These are phyloP conservation scores for Fragum fragum DNA, from an alignment of 2,888 invertebrate species.

Conservation along the genomic window DNA sequence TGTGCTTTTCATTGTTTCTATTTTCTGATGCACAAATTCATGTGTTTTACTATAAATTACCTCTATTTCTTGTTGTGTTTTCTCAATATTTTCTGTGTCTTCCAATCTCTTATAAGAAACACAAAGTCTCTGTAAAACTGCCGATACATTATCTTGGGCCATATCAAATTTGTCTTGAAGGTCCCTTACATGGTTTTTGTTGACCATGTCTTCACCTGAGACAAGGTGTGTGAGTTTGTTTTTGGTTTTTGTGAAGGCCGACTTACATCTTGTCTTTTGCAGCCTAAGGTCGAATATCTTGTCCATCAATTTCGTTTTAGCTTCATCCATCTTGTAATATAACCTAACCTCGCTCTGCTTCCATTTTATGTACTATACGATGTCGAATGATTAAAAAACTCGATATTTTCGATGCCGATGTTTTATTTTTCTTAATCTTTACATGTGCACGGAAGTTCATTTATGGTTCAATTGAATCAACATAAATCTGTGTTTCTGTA, in stretches of 20 bases:
- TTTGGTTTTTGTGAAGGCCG: conserved; percentile 15
- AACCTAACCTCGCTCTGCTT: not conserved
- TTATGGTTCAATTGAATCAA: not conserved
- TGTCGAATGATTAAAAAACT: not conserved
- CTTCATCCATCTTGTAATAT: not conserved
- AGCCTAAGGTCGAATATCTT: conserved; percentile 15
- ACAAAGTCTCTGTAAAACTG: not conserved
- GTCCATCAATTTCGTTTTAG: not conserved
- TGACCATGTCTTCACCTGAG: not conserved
- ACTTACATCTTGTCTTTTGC: conserved; percentile 2
- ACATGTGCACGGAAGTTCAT: not conserved
- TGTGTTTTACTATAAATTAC: not conserved
- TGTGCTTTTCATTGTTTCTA: not conserved
- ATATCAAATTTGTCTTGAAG: not conserved
- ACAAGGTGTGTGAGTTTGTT: conserved; percentile 8
- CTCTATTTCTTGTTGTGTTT: conserved; percentile 4
- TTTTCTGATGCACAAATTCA: not conserved
- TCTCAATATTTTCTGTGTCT: not conserved
- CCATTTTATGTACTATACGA: conserved; percentile 11
- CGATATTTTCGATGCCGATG: not conserved
- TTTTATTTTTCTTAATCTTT: not conserved
- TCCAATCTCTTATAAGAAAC: not conserved
- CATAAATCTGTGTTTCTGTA: not conserved
- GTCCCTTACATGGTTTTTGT: not conserved
- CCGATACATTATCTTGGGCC: not conserved